Percentiles rank a stretch among this genome's conserved stretches.
phyloP scores from a whole-genome alignment of 2,113 vertebrate genomes.

The Chionis minor region DNA sequence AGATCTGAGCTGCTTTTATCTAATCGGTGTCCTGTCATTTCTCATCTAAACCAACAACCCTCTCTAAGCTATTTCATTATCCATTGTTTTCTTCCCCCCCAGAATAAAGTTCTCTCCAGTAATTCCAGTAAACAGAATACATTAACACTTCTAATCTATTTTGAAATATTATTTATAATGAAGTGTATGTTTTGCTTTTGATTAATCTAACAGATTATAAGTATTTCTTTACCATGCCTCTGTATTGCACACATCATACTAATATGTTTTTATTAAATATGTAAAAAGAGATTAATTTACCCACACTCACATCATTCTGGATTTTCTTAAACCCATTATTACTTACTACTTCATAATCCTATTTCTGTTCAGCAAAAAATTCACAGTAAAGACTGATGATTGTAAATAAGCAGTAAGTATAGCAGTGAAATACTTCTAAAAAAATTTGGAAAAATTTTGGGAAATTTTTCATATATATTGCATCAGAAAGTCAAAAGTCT shows the following conservation, averaged over 20 bases:
- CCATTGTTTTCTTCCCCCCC: neutral
- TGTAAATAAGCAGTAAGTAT: too few species aligned
- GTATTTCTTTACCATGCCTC: neutral
- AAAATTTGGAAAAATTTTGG: too few species aligned
- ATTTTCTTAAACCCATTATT: neutral
- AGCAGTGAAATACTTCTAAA: too few species aligned
- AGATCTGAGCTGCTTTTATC: neutral
- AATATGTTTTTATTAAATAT: neutral
- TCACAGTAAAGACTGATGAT: neutral
- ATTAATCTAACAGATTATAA: neutral
- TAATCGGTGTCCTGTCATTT: neutral
- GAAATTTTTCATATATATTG: neutral
- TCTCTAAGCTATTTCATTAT: neutral
- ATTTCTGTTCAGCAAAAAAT: neutral
- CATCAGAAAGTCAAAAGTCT: neutral
- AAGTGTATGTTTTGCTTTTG: neutral
- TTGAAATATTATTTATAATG: neutral
- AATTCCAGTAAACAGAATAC: neutral
- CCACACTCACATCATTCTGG: neutral
- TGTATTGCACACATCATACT: neutral
- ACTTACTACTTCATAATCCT: neutral
- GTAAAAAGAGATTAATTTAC: neutral
- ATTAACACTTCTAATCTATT: neutral
- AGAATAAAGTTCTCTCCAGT: neutral
- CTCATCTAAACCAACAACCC: neutral